Conservation (phyloP, 2,113 vertebrate species). For the Tragelaphus scriptus region DNA sequence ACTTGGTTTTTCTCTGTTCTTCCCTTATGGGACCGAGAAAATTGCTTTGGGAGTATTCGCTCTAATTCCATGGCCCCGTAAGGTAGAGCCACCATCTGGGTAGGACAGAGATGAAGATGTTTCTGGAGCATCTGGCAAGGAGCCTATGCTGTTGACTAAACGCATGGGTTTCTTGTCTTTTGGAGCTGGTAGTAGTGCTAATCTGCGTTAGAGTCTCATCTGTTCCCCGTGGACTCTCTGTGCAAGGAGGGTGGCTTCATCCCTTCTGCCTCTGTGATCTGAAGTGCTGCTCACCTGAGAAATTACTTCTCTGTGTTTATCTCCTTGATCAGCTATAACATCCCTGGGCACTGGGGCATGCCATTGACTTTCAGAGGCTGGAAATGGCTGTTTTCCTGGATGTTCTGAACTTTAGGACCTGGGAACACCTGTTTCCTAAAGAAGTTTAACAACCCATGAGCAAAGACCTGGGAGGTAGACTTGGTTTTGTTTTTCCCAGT, state of each 20-base stretch:
- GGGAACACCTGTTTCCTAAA: neutral
- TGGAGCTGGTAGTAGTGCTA: neutral
- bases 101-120: neutral
- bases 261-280: neutral
- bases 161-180: neutral
- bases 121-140: neutral
- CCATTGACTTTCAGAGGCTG: neutral
- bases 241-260: neutral
- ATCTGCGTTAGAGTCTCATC: neutral
- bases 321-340: neutral
- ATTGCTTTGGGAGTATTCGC: neutral
- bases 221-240: neutral
- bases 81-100: neutral
- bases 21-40: neutral
- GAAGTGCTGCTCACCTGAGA: neutral
- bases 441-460: neutral
- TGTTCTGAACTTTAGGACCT: neutral
- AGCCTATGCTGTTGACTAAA: neutral
- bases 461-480: neutral
- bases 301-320: neutral
- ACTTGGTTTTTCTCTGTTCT: neutral
- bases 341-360: neutral
- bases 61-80: neutral
- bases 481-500: neutral
- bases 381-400: neutral